Evolutionary conservation across 2,113 vertebrate species (phyloP), one percentile per base, ranked within the genome.

Genomic region (Gobio gobio): DNA sequence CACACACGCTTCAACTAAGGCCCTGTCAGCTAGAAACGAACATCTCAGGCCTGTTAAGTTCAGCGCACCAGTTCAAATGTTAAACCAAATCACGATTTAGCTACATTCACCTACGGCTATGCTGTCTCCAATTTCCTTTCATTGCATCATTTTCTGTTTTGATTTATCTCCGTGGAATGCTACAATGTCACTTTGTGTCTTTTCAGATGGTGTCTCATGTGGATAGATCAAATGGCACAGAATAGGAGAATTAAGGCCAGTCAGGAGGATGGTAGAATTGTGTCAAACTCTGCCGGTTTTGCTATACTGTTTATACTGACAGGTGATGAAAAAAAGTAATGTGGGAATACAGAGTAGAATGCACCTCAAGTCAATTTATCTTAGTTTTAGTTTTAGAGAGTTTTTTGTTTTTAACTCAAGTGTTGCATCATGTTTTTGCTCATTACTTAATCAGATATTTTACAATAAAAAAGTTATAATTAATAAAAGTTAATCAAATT

Each of bases 151-250:
- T 75, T 51, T 73, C 10, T 45, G 77, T 58, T 58, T 59, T 79
- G 26, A 66, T 78, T 54, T 64, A 66, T 61, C 80, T 24, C 13
- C 14, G 24, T 51, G 72, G 63, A 61, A 85, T 75, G 49, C 59
- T 49, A 75, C 58, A 78, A 40, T 75, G 58, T 68, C 54, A 81
- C 82, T 76, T 73, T 45, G 24, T 40, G n/a, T 66, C 63, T 49
- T 40, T 72, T 61, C 59, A 68, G 56, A 83, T 61, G 43, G 54
- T 10, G 29, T 86, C 83, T 78, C 72, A 76, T 78, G 49, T 82
- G 84, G 49, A 51, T 78, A 86, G 74, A 85, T 82, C 56, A 79
- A 85, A 82, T 83, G 54, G 49, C 51, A n/a, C 47, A 72, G 20
- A 86, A 81, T 29, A 33, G 56, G 63, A 36, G 78, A 75, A 49